phyloP scores from a whole-genome alignment of 2,113 vertebrate genomes.

The Blennius ocellaris region DNA sequence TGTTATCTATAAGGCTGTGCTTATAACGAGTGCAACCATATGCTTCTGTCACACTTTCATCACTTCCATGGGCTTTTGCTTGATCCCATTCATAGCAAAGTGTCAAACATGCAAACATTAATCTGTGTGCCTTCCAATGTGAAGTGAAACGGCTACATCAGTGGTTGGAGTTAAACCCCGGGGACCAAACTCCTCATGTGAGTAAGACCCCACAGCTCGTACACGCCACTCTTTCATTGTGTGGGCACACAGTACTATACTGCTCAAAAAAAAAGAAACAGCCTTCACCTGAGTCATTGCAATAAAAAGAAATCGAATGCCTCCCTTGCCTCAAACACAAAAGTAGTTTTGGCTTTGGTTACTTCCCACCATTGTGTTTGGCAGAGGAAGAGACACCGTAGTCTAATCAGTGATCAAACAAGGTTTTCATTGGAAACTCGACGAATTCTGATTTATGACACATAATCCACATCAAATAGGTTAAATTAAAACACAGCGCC shows the following conservation, averaged over 20 bases:
- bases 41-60: background rate
- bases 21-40: too few species aligned
- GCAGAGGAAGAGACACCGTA: too few species aligned
- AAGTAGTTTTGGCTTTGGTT: too few species aligned
- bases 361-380: too few species aligned
- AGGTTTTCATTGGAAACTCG: too few species aligned
- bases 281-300: too few species aligned
- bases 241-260: conserved; percentile 3
- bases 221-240: background rate
- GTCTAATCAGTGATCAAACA: too few species aligned
- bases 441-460: too few species aligned
- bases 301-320: too few species aligned
- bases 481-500: background rate
- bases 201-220: conserved; percentile 67
- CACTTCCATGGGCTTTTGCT: conserved; percentile 5
- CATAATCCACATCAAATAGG: background rate
- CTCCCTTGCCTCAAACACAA: too few species aligned
- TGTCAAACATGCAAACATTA: conserved; percentile 32
- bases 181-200: conserved; percentile 38
- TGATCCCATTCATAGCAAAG: conserved; percentile 22
- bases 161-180: conserved; percentile 46
- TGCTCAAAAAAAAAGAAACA: too few species aligned
- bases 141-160: conserved; percentile 23
- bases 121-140: conserved; percentile 20
- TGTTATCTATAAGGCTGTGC: too few species aligned